Conservation (phyloP, 2,113 vertebrate species). For the Dolichotis patagonum region DNA sequence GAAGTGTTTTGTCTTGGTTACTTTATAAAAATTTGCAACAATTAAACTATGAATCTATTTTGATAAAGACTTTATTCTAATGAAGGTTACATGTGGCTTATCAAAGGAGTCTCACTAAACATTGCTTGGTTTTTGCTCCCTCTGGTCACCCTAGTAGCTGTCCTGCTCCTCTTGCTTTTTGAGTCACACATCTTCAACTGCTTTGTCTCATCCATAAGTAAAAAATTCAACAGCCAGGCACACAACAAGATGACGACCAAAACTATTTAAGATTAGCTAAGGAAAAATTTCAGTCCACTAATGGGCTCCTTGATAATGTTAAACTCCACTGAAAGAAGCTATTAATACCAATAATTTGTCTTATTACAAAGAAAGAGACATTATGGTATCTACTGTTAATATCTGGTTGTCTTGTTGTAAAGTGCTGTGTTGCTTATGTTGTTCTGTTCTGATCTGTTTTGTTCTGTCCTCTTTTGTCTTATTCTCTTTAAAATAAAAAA, state of each 20-base stretch:
- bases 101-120: neutral
- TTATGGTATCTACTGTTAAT: too few species aligned
- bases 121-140: neutral
- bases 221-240: neutral
- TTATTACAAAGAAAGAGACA: too few species aligned
- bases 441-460: too few species aligned
- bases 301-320: neutral
- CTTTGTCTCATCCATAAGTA: neutral
- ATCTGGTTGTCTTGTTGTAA: too few species aligned
- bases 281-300: neutral
- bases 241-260: neutral
- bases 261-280: neutral
- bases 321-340: neutral
- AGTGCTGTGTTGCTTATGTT: too few species aligned
- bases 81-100: neutral
- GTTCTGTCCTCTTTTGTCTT: too few species aligned
- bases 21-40: neutral
- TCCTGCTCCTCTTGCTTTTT: neutral
- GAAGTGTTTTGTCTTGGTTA: neutral
- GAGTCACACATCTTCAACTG: neutral
- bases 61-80: neutral
- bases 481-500: too few species aligned
- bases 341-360: neutral
- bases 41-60: neutral
- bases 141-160: neutral